phyloP scores from a whole-genome alignment of 2,888 invertebrate genomes.

The Caradrina clavipalpis region DNA sequence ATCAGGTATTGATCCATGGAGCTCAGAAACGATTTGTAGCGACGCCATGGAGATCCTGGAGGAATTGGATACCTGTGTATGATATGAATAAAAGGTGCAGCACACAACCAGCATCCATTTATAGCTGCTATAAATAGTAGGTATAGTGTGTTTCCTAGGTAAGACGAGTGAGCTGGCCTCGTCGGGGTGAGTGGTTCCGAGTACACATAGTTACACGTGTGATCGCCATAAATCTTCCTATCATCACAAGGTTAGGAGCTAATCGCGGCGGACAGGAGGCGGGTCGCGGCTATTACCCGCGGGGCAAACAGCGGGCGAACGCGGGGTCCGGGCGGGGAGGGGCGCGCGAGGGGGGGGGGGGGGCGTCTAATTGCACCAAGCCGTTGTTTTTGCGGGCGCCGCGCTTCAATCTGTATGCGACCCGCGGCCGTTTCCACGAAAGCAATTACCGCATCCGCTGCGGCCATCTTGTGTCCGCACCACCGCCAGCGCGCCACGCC shows the following conservation, averaged over 20 bases:
- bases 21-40: neutral
- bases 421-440: slow-evolving; percentile 83
- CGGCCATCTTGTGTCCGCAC: slow-evolving; percentile 83
- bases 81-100: neutral
- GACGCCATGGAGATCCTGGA: slow-evolving; percentile 8
- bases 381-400: slow-evolving; percentile 77
- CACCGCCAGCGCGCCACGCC: slow-evolving; percentile 43
- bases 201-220: slow-evolving; percentile 48
- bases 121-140: slow-evolving; percentile 4
- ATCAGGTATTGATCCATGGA: slow-evolving; percentile 1
- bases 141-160: slow-evolving; percentile 1
- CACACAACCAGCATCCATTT: neutral
- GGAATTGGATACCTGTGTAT: neutral
- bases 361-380: slow-evolving; percentile 76
- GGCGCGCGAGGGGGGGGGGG: too few species aligned
- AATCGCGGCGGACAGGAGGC: slow-evolving; percentile 56
- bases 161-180: neutral
- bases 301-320: slow-evolving; percentile 12
- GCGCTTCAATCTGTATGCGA: slow-evolving; percentile 83
- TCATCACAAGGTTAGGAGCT: slow-evolving; percentile 58
- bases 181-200: slow-evolving; percentile 9
- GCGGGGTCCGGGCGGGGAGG: slow-evolving; percentile 19
- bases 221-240: slow-evolving; percentile 53
- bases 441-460: slow-evolving; percentile 87
- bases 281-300: slow-evolving; percentile 52